Conservation (phyloP, 1,140 invertebrate genomes). For the Sweltsa coloradensis region DNA sequence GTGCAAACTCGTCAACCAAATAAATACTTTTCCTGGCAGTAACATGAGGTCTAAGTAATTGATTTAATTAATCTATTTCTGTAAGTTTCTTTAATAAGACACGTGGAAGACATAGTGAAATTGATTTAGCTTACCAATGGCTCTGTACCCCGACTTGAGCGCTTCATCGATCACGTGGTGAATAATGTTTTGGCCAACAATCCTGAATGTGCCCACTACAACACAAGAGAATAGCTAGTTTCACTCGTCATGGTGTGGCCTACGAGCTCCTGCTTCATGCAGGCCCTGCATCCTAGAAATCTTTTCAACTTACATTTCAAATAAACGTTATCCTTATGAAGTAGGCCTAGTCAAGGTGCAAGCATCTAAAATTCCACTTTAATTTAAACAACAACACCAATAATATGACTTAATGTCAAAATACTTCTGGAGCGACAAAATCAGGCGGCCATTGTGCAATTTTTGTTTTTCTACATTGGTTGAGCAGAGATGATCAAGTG, state of each 20-base stretch:
- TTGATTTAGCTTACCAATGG: conserved; percentile 36
- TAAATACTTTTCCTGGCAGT: not conserved
- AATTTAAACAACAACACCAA: not conserved
- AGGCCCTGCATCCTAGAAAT: not conserved
- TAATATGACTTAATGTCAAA: not conserved
- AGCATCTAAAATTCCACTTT: not conserved
- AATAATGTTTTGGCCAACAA: conserved; percentile 31
- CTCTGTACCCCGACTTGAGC: conserved; percentile 39
- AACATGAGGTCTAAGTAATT: not conserved
- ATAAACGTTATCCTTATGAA: conserved; percentile 1
- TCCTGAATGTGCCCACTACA: conserved; percentile 40
- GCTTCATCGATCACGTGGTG: conserved; percentile 34
- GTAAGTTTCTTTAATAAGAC: not conserved
- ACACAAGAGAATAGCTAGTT: conserved; percentile 10
- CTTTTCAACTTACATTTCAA: not conserved
- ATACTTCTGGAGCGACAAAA: no score
- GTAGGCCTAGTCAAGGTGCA: not conserved
- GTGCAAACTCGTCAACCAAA: no score
- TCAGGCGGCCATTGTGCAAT: no score
- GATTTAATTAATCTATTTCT: not conserved
- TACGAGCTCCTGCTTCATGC: conserved; percentile 4
- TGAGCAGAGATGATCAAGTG: no score
- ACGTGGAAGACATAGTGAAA: not conserved
- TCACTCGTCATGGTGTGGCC: not conserved
- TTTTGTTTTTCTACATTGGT: no score